Evolutionary conservation across 2,888 invertebrate genomes (phyloP), one percentile per base, ranked within the genome.

Genomic region (Nebria brevicollis): DNA sequence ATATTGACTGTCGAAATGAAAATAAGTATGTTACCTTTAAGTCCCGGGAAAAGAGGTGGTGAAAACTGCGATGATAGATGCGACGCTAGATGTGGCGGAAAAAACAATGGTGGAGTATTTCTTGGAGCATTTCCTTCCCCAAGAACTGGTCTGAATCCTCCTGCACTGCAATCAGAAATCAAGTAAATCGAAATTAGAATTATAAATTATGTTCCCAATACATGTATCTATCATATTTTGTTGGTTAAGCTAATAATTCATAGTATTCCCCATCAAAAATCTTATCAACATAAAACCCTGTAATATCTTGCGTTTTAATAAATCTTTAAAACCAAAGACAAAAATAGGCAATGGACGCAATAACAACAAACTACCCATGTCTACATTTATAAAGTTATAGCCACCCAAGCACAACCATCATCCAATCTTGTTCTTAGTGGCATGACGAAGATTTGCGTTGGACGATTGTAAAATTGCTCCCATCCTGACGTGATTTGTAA

Each of bases 21-120:
- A 20, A 20, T 26, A 11, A 3, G n/a, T 34, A 86, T 20, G 87
- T 90, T 90, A 95, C 95, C 95, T 94, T 95, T 95, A 83, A 95
- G 90, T 80, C 92, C 91, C 77, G 95, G 94, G 89, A 96, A 96
- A 85, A 96, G 92, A 7, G 96, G 96, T 85, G 96, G 96, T 77
- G 94, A 91, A 90, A 96, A 93, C 90, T 94, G 92, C 85, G 95
- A 93, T 76, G 95, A 90, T 83, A 93, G 90, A 86, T 94, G 93
- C 1, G 94, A 93, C 68, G 92, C 93, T 86, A 96, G 90, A 88
- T 96, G 96, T 13, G 96, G 95, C 76, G 96, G 95, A 87, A 96
- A 93, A 90, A 96, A 96, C 82, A 96, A 91, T 13, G 96, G 95
- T 81, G 95, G 94, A 82, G 93, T 91, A 76, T 89, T 89, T 82